These are phyloP conservation scores for Amphipyra tragopoginis DNA, from an alignment of 2,888 invertebrate species.

Conservation along the genomic window DNA sequence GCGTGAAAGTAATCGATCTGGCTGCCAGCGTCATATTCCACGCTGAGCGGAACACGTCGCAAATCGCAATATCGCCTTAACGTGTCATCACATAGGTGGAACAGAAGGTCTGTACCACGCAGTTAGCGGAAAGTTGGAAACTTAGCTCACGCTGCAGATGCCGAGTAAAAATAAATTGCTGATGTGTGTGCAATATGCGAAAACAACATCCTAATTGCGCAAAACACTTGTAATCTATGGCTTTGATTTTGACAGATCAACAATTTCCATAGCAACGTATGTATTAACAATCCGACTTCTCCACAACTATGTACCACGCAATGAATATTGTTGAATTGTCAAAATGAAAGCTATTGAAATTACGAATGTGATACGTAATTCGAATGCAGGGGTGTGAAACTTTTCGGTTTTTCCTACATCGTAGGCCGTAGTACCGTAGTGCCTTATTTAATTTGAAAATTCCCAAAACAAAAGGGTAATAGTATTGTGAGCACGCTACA, in stretches of 20 bases:
- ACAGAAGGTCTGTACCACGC: slow-evolving; percentile 6
- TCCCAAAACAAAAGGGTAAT: too few species aligned
- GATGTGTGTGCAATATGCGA: too few species aligned
- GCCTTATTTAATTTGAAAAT: background rate
- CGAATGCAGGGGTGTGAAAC: background rate
- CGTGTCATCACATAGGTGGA: background rate
- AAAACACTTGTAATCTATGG: too few species aligned
- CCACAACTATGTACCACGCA: too few species aligned
- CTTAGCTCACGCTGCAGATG: background rate
- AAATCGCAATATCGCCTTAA: slow-evolving; percentile 13
- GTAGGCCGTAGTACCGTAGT: background rate
- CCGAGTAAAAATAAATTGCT: background rate
- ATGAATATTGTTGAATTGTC: too few species aligned
- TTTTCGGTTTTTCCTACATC: background rate
- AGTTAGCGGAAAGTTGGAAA: background rate
- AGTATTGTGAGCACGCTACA: too few species aligned
- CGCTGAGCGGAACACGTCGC: slow-evolving; percentile 20
- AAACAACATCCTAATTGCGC: too few species aligned
- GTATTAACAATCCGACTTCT: too few species aligned
- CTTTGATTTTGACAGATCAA: too few species aligned
- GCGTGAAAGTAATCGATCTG: slow-evolving; percentile 28
- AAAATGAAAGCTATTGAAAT: too few species aligned
- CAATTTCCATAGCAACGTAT: too few species aligned
- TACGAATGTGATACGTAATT: too few species aligned
- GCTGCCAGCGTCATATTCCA: slow-evolving; percentile 30